phyloP scores from a whole-genome alignment of 2,797 vertebrate species.

The Sus cebifrons region DNA sequence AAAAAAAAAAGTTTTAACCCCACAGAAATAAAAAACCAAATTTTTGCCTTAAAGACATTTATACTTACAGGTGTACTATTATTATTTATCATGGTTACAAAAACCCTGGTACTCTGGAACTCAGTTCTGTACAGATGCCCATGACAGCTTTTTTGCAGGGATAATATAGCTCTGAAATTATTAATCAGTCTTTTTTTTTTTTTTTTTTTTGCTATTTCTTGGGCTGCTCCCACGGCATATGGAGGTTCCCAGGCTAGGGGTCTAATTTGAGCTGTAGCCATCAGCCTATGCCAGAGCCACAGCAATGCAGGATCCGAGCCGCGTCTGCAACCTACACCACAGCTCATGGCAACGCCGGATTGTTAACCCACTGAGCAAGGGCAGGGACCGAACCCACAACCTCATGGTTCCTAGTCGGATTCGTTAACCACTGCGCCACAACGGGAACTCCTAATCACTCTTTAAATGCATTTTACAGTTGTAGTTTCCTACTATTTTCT shows the following conservation, averaged over 20 bases:
- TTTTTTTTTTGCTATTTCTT: too few relatives aligned
- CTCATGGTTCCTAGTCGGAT: too few relatives aligned
- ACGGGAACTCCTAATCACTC: background rate
- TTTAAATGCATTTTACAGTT: background rate
- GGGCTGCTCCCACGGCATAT: too few relatives aligned
- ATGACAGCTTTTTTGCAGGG: background rate
- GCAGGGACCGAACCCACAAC: too few relatives aligned
- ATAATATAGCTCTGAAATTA: slow-evolving; percentile 41
- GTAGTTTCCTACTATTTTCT: background rate
- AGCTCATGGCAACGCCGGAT: too few relatives aligned
- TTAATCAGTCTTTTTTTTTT: background rate
- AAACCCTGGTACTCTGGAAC: background rate
- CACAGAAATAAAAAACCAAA: slow-evolving; percentile 24
- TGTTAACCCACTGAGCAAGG: too few relatives aligned
- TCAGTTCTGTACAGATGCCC: background rate
- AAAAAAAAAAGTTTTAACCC: background rate
- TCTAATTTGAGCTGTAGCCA: too few relatives aligned
- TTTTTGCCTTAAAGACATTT: slow-evolving; percentile 44
- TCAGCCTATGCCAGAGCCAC: too few relatives aligned
- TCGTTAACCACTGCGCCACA: too few relatives aligned
- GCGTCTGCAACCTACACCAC: too few relatives aligned
- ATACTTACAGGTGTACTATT: background rate
- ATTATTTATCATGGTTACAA: background rate
- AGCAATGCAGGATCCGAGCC: too few relatives aligned
- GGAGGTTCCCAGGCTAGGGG: too few relatives aligned